Conservation (phyloP, 2,888 invertebrate species). For the Catotricha subobsoleta region DNA sequence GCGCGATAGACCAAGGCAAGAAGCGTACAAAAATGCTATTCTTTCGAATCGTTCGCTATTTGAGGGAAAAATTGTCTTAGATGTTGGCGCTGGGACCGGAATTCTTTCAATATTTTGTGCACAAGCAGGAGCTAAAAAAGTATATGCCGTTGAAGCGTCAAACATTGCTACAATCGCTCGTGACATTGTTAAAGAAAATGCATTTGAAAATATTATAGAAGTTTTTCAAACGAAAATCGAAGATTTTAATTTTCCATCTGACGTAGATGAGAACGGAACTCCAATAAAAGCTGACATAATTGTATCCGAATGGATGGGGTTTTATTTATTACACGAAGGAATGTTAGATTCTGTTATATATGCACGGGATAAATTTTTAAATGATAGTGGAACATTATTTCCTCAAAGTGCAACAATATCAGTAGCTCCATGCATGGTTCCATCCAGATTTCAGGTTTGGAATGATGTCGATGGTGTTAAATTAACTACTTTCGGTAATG, state of each 20-base stretch:
- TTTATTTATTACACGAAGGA: slow-evolving; percentile 84
- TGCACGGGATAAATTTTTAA: slow-evolving; percentile 66
- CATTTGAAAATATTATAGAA: slow-evolving; percentile 44
- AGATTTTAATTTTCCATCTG: slow-evolving; percentile 44
- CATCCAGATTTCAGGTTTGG: slow-evolving; percentile 57
- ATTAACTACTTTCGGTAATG: slow-evolving; percentile 46
- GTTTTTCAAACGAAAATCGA: slow-evolving; percentile 62
- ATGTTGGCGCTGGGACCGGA: slow-evolving; percentile 74
- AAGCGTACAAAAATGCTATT: slow-evolving; percentile 67
- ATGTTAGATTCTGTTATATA: slow-evolving; percentile 81
- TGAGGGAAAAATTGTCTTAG: slow-evolving; percentile 61
- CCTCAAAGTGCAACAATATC: slow-evolving; percentile 46
- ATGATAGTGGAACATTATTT: slow-evolving; percentile 52
- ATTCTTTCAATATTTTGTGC: slow-evolving; percentile 82
- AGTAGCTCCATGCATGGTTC: slow-evolving; percentile 32
- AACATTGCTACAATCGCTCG: slow-evolving; percentile 44
- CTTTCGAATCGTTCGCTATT: slow-evolving; percentile 44
- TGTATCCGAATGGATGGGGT: slow-evolving; percentile 97
- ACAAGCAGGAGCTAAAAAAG: slow-evolving; percentile 68
- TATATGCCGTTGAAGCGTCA: slow-evolving; percentile 73
- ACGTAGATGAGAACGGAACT: slow-evolving; percentile 32
- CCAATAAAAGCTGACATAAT: slow-evolving; percentile 81
- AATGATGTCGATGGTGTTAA: slow-evolving; percentile 58
- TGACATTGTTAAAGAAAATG: slow-evolving; percentile 52
- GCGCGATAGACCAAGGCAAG: slow-evolving; percentile 53